phyloP scores from a whole-genome alignment of 2,797 vertebrate genomes.

The Rhyacichthys aspro region DNA sequence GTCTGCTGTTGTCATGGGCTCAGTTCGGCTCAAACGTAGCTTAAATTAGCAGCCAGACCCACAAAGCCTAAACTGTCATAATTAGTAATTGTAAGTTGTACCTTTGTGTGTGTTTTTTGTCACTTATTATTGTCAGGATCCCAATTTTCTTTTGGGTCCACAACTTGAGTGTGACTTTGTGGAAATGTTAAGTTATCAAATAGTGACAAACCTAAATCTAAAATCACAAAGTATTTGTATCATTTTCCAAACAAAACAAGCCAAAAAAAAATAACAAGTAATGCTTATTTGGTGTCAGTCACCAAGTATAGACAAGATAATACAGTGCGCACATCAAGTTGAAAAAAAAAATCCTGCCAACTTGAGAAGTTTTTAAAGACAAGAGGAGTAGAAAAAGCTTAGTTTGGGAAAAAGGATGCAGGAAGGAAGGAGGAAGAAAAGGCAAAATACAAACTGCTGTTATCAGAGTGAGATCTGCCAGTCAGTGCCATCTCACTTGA shows the following conservation, averaged over 20 bases:
- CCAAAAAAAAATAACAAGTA: too few relatives aligned
- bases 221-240: too few relatives aligned
- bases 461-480: conserved; percentile 71
- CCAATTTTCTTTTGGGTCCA: background rate
- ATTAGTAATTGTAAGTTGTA: background rate
- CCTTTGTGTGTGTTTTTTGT: too few relatives aligned
- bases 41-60: conserved; percentile 4
- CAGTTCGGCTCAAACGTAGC: background rate
- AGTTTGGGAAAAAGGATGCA: conserved; percentile 25
- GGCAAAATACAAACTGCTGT: conserved; percentile 39
- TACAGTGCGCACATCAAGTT: background rate
- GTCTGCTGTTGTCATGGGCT: conserved; percentile 4
- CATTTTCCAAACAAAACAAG: too few relatives aligned
- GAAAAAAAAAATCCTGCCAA: background rate
- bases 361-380: conserved; percentile 25
- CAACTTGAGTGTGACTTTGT: too few relatives aligned
- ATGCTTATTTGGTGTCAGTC: too few relatives aligned
- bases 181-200: too few relatives aligned
- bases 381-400: conserved; percentile 37
- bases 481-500: conserved; percentile 63
- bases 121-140: too few relatives aligned
- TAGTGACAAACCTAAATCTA: too few relatives aligned
- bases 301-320: too few relatives aligned
- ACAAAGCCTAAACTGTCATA: conserved; percentile 7
- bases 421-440: conserved; percentile 1